phyloP scores from a whole-genome alignment of 2,888 invertebrate genomes.

The Himalopsyche anomala region DNA sequence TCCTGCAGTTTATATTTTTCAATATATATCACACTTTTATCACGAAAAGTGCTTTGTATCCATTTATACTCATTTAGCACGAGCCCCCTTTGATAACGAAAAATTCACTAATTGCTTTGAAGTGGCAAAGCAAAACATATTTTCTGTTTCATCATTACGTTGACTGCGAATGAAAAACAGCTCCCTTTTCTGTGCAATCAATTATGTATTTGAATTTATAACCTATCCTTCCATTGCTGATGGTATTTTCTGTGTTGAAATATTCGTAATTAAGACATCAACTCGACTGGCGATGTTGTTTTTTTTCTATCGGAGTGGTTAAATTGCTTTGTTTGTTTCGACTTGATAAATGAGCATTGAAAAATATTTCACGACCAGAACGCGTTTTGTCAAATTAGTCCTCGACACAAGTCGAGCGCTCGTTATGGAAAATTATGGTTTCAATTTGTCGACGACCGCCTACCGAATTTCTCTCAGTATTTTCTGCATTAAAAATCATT shows the following conservation, averaged over 20 bases:
- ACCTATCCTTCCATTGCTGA: background rate
- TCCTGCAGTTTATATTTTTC: no score
- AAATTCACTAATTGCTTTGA: no score
- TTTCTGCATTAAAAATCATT: slow-evolving; percentile 53
- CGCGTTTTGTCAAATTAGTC: slow-evolving; percentile 45
- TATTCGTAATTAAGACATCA: slow-evolving; percentile 39
- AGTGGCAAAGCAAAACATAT: no score
- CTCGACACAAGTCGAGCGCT: slow-evolving; percentile 37
- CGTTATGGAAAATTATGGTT: slow-evolving; percentile 52
- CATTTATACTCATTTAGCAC: no score
- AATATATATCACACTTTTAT: no score
- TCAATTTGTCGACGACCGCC: slow-evolving; percentile 56
- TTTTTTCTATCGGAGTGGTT: background rate
- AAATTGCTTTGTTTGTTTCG: slow-evolving; percentile 45
- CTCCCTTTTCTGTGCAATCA: background rate
- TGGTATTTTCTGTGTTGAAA: slow-evolving; percentile 28
- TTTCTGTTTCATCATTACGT: no score
- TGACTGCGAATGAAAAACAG: no score
- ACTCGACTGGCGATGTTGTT: slow-evolving; percentile 3
- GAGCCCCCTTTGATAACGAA: no score
- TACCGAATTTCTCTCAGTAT: slow-evolving; percentile 38
- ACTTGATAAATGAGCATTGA: slow-evolving; percentile 44
- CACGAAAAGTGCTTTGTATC: no score
- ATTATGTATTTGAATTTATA: background rate
- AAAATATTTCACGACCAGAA: slow-evolving; percentile 41